Percentiles rank a stretch among this genome's conserved stretches.
phyloP scores from a whole-genome alignment of 2,888 invertebrate genomes.

The Plutella xylostella region DNA sequence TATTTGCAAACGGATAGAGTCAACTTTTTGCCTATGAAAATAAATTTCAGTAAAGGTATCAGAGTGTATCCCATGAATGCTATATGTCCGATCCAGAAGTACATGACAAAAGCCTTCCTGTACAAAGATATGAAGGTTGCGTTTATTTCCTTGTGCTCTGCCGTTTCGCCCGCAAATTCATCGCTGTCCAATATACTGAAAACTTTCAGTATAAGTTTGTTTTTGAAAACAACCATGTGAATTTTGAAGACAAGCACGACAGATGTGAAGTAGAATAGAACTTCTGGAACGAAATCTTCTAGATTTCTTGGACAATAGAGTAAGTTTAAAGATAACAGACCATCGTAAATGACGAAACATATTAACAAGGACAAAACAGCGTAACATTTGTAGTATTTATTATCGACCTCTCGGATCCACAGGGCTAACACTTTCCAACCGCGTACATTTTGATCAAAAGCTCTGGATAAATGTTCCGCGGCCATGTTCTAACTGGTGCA shows the following conservation, averaged over 20 bases:
- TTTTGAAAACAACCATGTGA: neutral
- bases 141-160: neutral
- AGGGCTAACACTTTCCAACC: neutral
- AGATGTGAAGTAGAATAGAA: neutral
- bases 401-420: neutral
- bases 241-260: neutral
- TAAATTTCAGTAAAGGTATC: neutral
- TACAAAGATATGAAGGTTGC: neutral
- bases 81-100: no score
- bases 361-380: neutral
- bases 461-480: neutral
- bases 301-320: neutral
- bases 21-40: neutral
- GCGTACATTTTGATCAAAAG: neutral
- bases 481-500: neutral
- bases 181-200: neutral
- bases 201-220: neutral
- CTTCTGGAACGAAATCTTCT: neutral
- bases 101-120: neutral
- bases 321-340: neutral
- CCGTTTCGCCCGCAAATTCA: neutral
- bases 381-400: neutral
- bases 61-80: neutral
- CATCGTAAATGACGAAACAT: neutral
- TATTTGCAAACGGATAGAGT: neutral